A percentile compares a stretch with the other conserved stretches of the same genome.
phyloP scores from a whole-genome alignment of 2,888 invertebrate species.

The Microplitis deprimator region DNA sequence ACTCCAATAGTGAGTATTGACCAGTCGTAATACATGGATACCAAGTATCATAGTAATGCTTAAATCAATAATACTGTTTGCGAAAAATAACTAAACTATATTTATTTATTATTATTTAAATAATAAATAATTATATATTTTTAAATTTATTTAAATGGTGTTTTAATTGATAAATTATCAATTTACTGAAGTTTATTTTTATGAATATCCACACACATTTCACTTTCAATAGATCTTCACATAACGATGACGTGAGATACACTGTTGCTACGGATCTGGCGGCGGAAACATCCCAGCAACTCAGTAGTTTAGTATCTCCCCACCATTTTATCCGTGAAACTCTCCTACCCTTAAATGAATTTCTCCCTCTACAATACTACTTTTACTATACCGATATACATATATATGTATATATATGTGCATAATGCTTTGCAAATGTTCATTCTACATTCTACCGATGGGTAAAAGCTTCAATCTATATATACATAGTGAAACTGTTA shows the following conservation, averaged over 20 bases:
- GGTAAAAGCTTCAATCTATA: slow-evolving; percentile 47
- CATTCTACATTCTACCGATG: slow-evolving; percentile 39
- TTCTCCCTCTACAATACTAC: slow-evolving; percentile 30
- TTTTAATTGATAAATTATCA: neutral
- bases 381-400: neutral
- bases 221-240: slow-evolving; percentile 55
- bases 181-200: neutral
- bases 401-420: neutral
- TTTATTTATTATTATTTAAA: neutral
- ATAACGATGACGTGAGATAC: slow-evolving; percentile 65
- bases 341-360: slow-evolving; percentile 36
- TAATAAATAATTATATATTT: neutral
- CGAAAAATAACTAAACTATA: neutral
- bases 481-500: slow-evolving; percentile 11
- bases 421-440: slow-evolving; percentile 24
- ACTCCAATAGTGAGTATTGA: slow-evolving; percentile 15
- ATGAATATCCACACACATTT: neutral
- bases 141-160: neutral
- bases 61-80: neutral
- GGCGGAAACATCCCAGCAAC: slow-evolving; percentile 50
- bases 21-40: neutral
- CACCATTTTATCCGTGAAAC: slow-evolving; percentile 42
- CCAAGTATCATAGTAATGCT: neutral
- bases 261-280: slow-evolving; percentile 67
- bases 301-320: slow-evolving; percentile 48